Percentiles rank a stretch among this genome's conserved stretches.
These are phyloP conservation scores for Microctenopoma steveboyesi DNA, from an alignment of 2,797 vertebrate genomes.

Conservation along the genomic window DNA sequence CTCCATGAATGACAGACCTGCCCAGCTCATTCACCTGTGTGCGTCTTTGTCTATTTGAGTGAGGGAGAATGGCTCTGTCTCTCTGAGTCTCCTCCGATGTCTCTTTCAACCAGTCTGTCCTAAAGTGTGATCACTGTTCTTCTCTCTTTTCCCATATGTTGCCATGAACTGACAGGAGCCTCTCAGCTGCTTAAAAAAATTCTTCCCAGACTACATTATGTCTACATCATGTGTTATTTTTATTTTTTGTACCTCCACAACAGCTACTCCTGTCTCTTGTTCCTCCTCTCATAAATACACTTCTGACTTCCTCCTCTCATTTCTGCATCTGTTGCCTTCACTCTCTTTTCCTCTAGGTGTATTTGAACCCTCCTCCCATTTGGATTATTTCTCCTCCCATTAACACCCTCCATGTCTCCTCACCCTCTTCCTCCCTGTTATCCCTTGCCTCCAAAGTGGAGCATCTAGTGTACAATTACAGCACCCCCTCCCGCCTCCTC, in stretches of 20 bases:
- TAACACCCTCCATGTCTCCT: conserved; percentile 44
- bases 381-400: conserved; percentile 65
- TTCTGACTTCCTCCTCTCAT: conserved; percentile 17
- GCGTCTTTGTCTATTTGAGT: conserved; percentile 46
- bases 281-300: conserved; percentile 35
- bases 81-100: conserved; percentile 48
- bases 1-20: conserved; percentile 76
- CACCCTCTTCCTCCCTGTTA: conserved; percentile 61
- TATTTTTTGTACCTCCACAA: conserved; percentile 29
- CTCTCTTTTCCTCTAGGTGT: conserved; percentile 42
- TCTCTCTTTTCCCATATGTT: conserved; percentile 67
- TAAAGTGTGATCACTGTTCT: conserved; percentile 59
- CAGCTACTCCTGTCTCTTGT: conserved; percentile 7
- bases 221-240: conserved; percentile 46
- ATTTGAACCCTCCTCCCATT: conserved; percentile 74
- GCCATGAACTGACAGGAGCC: conserved; percentile 38
- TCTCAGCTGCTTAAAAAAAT: conserved; percentile 43
- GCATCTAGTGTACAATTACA: conserved; percentile 89
- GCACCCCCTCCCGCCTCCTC: conserved; percentile 61
- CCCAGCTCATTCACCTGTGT: conserved; percentile 63
- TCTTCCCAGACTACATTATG: conserved; percentile 39
- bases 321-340: conserved; percentile 36
- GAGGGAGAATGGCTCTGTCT: conserved; percentile 43
- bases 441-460: conserved; percentile 74
- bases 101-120: conserved; percentile 70